Conservation (phyloP, 2,797 vertebrate genomes). For the Scarus forsteni region DNA sequence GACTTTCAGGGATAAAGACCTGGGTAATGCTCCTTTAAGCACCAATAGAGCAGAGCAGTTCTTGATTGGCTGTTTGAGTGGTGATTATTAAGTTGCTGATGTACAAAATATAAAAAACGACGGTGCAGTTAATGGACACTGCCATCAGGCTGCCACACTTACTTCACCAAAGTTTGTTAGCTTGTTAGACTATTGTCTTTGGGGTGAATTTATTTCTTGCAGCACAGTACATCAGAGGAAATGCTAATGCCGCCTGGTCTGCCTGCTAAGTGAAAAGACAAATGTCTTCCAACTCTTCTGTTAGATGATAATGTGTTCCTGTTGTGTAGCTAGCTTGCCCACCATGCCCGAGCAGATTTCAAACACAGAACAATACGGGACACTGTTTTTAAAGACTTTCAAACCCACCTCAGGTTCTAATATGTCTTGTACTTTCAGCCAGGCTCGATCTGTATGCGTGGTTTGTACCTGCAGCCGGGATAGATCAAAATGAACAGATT, state of each 20-base stretch:
- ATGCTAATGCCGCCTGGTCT: neutral
- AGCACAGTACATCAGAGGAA: neutral
- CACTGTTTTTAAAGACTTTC: neutral
- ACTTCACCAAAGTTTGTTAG: neutral
- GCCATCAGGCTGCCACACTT: neutral
- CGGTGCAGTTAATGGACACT: neutral
- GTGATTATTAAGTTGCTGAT: neutral
- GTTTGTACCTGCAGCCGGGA: conserved; percentile 21
- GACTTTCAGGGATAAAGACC: too few species aligned
- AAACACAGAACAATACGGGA: neutral
- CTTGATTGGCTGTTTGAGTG: too few species aligned
- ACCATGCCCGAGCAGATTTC: neutral
- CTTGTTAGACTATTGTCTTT: neutral
- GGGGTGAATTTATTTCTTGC: neutral
- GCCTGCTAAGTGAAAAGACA: neutral
- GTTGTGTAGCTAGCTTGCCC: neutral
- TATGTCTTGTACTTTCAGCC: conserved; percentile 1
- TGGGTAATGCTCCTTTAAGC: too few species aligned
- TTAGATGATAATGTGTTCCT: conserved; percentile 1
- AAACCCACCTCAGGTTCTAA: neutral
- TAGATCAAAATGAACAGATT: conserved; percentile 38
- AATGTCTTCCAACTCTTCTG: neutral
- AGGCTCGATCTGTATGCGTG: conserved; percentile 16
- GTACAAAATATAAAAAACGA: neutral
- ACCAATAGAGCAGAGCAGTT: too few species aligned